phyloP scores from a whole-genome alignment of 2,797 vertebrate genomes.

The Eospalax fontanierii region DNA sequence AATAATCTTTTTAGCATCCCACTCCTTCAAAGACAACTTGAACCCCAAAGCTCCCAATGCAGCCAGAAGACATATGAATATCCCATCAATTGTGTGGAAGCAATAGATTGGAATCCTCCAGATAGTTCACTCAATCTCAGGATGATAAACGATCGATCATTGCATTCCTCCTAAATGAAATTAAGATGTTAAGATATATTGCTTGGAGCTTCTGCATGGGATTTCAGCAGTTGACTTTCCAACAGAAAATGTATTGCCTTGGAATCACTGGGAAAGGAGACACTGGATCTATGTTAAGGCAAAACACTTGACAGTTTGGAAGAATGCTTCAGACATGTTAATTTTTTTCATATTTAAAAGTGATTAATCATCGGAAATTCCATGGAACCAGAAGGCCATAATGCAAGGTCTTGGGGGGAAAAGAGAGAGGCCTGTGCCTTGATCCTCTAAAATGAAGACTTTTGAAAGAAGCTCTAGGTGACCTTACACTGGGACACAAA shows the following conservation, averaged over 20 bases:
- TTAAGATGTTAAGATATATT: conserved; percentile 86
- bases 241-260: conserved; percentile 79
- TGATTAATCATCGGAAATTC: conserved; percentile 79
- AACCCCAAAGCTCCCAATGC: conserved; percentile 67
- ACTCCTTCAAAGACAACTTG: conserved; percentile 72
- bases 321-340: conserved; percentile 78
- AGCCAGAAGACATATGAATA: conserved; percentile 84
- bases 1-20: conserved; percentile 83
- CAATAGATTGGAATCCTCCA: conserved; percentile 79
- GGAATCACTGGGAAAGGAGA: conserved; percentile 72
- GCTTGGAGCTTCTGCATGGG: conserved; percentile 81
- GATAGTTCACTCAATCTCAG: conserved; percentile 76
- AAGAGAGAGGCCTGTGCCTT: background rate
- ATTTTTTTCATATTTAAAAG: conserved; percentile 83
- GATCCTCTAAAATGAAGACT: background rate
- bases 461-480: conserved; percentile 56
- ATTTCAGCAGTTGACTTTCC: conserved; percentile 75
- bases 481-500: conserved; percentile 44
- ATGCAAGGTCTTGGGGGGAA: conserved; percentile 17
- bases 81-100: conserved; percentile 79
- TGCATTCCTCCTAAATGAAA: conserved; percentile 86
- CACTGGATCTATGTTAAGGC: conserved; percentile 61
- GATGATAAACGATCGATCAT: conserved; percentile 84
- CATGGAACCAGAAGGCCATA: conserved; percentile 23
- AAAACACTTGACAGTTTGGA: conserved; percentile 69